Evolutionary conservation across 2,888 invertebrate species (phyloP), one percentile per base, ranked within the genome.

Genomic region (Eurytoma californica): DNA sequence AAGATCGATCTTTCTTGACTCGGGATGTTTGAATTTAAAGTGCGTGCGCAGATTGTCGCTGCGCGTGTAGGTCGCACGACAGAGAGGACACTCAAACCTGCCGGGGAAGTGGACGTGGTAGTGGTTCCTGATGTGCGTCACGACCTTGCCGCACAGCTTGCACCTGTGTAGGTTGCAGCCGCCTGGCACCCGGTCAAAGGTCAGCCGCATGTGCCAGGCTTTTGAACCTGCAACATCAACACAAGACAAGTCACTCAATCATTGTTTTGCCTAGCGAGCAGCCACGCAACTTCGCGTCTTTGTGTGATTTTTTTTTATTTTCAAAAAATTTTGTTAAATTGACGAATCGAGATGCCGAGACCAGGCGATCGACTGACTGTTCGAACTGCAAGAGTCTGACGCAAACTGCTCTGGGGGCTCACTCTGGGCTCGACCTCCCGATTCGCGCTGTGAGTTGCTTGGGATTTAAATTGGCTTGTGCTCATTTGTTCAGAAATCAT

Each of bases 141-240:
- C 96, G 93, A 96, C 95, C 94, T 96, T 96, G 92, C 96, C 96
- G 93, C 96, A 96, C 92, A 96, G 94, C 94, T 96, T 96, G 94
- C 96, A 96, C 91, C 96, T 95, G 94, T 96, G 96, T 93, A 96
- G 95, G 94, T 96, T 96, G 92, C 95, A 95, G 93, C 95, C 95
- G 92, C 96, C 96, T 92, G 96, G 95, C 93, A 96, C 94, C 91
- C 96, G 95, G 94, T 96, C 96, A 94, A 96, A 96, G 92, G 96
- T 96, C 92, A 96, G 95, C 93, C 96, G 95, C 96, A 96, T 96
- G 93, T 96, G 96, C 95, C 96, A 96, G 94, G 96, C 95, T 94
- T 96, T 96, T 92, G 96, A 96, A 94, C 96, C 96, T 96, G 95
- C 93, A 95, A 95, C 92, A 92, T 93, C 92, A 92, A 91, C 91